Evolutionary conservation across 2,888 invertebrate species (phyloP).

Genomic region (Serrognathus titanus): DNA sequence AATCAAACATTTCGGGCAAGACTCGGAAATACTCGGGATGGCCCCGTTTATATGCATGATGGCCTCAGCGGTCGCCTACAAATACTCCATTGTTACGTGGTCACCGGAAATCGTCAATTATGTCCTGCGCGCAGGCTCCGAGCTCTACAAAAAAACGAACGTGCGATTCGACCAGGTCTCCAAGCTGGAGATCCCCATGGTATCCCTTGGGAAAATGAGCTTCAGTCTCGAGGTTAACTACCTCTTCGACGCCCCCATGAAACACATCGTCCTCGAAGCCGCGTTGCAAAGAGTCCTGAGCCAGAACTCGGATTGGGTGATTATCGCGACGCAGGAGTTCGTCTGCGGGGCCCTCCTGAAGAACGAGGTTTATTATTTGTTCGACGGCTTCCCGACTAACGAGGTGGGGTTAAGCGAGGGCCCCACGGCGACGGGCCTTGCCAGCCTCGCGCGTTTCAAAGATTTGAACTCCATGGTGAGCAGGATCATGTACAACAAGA

Average conservation of each 20-base stretch:
- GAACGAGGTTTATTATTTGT: conserved; percentile 60
- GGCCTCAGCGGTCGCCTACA: conserved; percentile 60
- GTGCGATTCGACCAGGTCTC: conserved; percentile 49
- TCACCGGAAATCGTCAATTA: conserved; percentile 58
- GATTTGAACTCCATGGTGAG: conserved; percentile 53
- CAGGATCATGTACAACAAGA: conserved; percentile 49
- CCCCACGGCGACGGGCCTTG: conserved; percentile 48
- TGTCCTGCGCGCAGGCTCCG: conserved; percentile 52
- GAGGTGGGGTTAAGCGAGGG: conserved; percentile 57
- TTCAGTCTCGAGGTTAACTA: conserved; percentile 54
- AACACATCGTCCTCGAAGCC: conserved; percentile 37
- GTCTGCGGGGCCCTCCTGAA: conserved; percentile 60
- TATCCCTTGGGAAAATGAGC: conserved; percentile 57
- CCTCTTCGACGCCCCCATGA: conserved; percentile 41
- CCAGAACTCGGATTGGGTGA: conserved; percentile 51
- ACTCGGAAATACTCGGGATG: conserved; percentile 29
- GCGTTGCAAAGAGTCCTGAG: conserved; percentile 48
- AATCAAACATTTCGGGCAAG: conserved; percentile 38
- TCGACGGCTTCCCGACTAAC: conserved; percentile 59
- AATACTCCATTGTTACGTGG: conserved; percentile 60
- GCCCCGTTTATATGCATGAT: conserved; percentile 59
- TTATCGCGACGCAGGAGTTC: conserved; percentile 61
- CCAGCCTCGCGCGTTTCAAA: conserved; percentile 58
- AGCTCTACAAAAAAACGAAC: conserved; percentile 46
- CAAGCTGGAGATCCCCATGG: conserved; percentile 58